Evolutionary conservation across 2,113 vertebrate species (phyloP).

Genomic region (Grammomys surdaster): DNA sequence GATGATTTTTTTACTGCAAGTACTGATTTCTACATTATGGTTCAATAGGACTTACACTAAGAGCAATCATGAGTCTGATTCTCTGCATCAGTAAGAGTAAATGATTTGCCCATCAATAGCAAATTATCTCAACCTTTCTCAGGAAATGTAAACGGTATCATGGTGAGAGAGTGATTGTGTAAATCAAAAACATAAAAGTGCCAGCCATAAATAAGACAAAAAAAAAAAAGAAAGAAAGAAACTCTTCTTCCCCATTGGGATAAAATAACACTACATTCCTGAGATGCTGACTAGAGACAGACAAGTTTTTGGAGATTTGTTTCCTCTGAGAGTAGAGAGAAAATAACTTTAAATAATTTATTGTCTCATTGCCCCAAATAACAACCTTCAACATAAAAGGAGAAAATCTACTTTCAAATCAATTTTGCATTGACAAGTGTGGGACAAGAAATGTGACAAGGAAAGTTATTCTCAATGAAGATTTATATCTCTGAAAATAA

Average conservation of each 20-base stretch:
- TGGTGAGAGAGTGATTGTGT: slow-evolving; percentile 76
- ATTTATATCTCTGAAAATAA: slow-evolving; percentile 64
- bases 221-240: slow-evolving; percentile 56
- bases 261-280: slow-evolving; percentile 83
- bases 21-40: slow-evolving; percentile 56
- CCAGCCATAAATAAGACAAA: slow-evolving; percentile 85
- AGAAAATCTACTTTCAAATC: slow-evolving; percentile 78
- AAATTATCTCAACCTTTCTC: slow-evolving; percentile 84
- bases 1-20: neutral
- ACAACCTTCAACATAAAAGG: slow-evolving; percentile 66
- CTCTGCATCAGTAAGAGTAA: slow-evolving; percentile 65
- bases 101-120: slow-evolving; percentile 75
- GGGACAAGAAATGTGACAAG: slow-evolving; percentile 40
- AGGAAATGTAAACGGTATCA: slow-evolving; percentile 77
- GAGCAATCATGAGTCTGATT: slow-evolving; percentile 78
- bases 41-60: slow-evolving; percentile 62
- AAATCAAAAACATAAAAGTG: slow-evolving; percentile 84
- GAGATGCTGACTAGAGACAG: slow-evolving; percentile 55
- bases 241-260: slow-evolving; percentile 70
- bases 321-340: slow-evolving; percentile 57
- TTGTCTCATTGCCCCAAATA: slow-evolving; percentile 47
- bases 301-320: slow-evolving; percentile 81
- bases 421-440: slow-evolving; percentile 64
- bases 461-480: slow-evolving; percentile 34
- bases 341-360: slow-evolving; percentile 77